Conservation (phyloP, 1,140 invertebrate species). For the Drosophila subobscura region DNA sequence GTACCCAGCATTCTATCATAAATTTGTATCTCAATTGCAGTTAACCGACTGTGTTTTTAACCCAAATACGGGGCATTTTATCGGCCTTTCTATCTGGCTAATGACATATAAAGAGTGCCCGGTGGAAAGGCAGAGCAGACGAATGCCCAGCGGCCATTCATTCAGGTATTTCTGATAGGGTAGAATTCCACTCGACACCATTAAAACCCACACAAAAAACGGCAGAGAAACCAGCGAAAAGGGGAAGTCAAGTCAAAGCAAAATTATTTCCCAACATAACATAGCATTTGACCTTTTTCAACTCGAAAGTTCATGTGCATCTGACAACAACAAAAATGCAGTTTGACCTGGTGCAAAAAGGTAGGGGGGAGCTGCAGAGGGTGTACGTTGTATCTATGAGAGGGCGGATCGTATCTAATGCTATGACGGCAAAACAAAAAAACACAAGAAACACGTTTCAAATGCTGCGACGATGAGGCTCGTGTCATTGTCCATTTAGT, state of each 20-base stretch:
- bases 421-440: conserved; percentile 7
- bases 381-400: background rate
- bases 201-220: conserved; percentile 35
- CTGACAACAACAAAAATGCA: conserved; percentile 55
- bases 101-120: conserved; percentile 49
- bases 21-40: conserved; percentile 26
- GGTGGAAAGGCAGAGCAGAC: conserved; percentile 14
- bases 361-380: background rate
- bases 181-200: conserved; percentile 30
- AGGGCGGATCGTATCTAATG: conserved; percentile 27
- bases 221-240: conserved; percentile 17
- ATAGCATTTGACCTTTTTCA: conserved; percentile 66
- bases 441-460: conserved; percentile 56
- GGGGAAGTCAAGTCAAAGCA: conserved; percentile 46
- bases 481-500: conserved; percentile 62
- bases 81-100: conserved; percentile 63
- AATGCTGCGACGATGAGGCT: conserved; percentile 42
- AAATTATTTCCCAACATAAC: conserved; percentile 64
- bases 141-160: conserved; percentile 20
- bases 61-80: conserved; percentile 37
- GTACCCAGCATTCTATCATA: conserved; percentile 21
- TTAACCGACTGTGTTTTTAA: conserved; percentile 3
- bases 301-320: conserved; percentile 71
- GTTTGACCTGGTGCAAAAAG: conserved; percentile 31
- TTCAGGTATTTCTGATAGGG: conserved; percentile 41